These are phyloP conservation scores for Lithobius niger DNA, from an alignment of 1,140 invertebrate species.

Conservation along the genomic window DNA sequence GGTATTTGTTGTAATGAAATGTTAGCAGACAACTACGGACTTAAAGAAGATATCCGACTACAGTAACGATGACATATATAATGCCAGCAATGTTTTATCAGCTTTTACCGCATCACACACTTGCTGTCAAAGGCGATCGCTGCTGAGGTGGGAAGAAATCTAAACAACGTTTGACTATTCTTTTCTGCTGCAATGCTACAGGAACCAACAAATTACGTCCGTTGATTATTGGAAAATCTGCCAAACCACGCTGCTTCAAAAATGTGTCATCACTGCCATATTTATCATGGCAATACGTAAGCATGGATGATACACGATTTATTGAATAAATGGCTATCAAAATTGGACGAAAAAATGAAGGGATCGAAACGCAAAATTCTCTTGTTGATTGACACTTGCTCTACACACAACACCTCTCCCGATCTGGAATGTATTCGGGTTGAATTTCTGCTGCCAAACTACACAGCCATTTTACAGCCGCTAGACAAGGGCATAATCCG, in stretches of 20 bases:
- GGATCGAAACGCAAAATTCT: background rate
- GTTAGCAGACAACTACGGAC: too few relatives aligned
- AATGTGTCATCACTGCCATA: background rate
- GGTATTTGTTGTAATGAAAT: too few relatives aligned
- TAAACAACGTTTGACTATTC: background rate
- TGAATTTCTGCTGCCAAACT: background rate
- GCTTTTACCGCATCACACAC: too few relatives aligned
- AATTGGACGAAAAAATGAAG: background rate
- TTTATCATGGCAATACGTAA: constrained; percentile 1
- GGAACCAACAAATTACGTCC: background rate
- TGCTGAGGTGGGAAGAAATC: background rate
- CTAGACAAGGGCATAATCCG: background rate
- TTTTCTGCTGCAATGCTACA: background rate
- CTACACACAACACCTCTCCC: too few relatives aligned
- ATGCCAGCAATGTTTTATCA: too few relatives aligned
- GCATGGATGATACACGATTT: background rate
- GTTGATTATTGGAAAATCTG: background rate
- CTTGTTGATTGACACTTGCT: background rate
- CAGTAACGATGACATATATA: too few relatives aligned
- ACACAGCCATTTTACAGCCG: background rate
- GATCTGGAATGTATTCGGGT: background rate
- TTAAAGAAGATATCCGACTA: too few relatives aligned
- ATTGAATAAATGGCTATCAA: background rate
- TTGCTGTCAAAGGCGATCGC: background rate
- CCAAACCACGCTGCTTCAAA: background rate